Percentiles rank a stretch among this genome's conserved stretches.
Evolutionary conservation across 2,113 vertebrate genomes (phyloP).

Genomic region (Coptodon rendalli): DNA sequence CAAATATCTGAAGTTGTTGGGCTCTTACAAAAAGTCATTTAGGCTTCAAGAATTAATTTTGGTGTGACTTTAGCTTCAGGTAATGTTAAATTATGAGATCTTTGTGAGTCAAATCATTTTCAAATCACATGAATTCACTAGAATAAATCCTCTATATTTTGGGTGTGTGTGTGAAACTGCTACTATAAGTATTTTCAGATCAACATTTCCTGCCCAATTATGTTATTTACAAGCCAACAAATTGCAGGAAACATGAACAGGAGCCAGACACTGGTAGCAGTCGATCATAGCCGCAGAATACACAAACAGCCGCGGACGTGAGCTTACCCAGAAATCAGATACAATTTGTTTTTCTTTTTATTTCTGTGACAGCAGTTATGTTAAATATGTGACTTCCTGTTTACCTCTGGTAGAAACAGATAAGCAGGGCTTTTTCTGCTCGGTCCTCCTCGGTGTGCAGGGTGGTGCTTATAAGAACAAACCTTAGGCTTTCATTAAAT

Average conservation of each 20-base stretch:
- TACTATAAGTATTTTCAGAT: background rate
- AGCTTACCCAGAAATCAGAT: background rate
- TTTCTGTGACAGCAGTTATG: background rate
- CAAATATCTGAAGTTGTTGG: background rate
- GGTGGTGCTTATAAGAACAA: background rate
- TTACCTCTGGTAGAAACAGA: background rate
- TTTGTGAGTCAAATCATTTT: background rate
- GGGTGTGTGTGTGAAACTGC: background rate
- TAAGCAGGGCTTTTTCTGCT: background rate
- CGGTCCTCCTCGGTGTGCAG: background rate
- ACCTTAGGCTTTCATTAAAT: background rate
- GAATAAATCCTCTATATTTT: background rate
- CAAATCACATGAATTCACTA: background rate
- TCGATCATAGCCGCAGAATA: background rate
- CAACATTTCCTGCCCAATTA: background rate
- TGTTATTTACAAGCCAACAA: background rate
- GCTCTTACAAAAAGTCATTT: background rate
- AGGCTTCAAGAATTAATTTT: background rate
- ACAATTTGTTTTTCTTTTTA: background rate
- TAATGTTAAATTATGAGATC: background rate
- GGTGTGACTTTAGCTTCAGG: background rate
- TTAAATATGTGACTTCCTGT: background rate
- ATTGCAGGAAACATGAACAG: background rate
- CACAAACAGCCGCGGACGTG: background rate
- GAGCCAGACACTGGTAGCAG: background rate